Evolutionary conservation across 1,140 invertebrate genomes (phyloP).

Genomic region (Saccostrea glomerata): DNA sequence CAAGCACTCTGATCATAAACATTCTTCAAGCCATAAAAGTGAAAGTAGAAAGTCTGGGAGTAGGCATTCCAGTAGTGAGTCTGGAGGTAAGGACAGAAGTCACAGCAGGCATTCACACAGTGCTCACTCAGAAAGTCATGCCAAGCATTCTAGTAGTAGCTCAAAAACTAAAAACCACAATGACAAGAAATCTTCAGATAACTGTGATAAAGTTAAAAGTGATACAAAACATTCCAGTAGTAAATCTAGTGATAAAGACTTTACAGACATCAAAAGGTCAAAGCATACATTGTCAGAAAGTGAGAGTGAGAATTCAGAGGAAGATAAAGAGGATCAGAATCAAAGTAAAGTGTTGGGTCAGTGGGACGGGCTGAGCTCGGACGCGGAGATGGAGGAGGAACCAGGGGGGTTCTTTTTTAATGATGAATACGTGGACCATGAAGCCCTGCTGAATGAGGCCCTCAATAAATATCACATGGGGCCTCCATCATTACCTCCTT

Average conservation of each 20-base stretch:
- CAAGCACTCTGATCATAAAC: slow-evolving; percentile 20
- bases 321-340: not conserved
- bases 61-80: not conserved
- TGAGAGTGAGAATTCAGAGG: slow-evolving; percentile 16
- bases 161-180: not conserved
- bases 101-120: not conserved
- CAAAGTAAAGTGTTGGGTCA: slow-evolving; percentile 1
- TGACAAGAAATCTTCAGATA: slow-evolving; percentile 12
- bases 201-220: not conserved
- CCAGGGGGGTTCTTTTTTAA: slow-evolving; percentile 13
- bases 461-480: slow-evolving; percentile 23
- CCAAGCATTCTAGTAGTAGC: not conserved
- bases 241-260: not conserved
- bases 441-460: slow-evolving; percentile 3
- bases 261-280: not conserved
- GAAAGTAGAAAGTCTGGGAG: slow-evolving; percentile 26
- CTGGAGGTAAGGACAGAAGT: not conserved
- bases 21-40: not conserved
- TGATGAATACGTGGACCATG: slow-evolving; percentile 12
- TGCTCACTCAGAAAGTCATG: not conserved
- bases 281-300: slow-evolving; percentile 2
- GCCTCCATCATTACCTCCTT: not conserved
- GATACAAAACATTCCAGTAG: not conserved
- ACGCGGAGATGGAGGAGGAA: not conserved
- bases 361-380: not conserved